Percentiles rank a stretch among this genome's conserved stretches.
These are phyloP conservation scores for Ictalurus furcatus DNA, from an alignment of 2,113 vertebrate species.

Conservation along the genomic window DNA sequence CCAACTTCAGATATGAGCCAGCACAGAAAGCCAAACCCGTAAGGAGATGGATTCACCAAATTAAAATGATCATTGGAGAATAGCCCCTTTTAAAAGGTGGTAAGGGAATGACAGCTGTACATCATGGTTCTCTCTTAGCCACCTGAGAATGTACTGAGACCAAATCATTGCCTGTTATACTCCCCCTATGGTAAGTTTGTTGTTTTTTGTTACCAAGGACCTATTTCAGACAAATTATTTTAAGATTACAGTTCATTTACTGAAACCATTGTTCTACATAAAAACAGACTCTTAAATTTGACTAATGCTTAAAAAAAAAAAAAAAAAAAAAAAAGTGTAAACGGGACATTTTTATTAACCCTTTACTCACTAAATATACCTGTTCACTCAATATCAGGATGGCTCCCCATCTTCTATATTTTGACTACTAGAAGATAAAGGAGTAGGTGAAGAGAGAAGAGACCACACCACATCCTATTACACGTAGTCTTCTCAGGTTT, in stretches of 20 bases:
- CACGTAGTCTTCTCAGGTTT: background rate
- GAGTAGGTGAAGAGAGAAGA: conserved; percentile 17
- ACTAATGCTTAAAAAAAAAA: background rate
- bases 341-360: background rate
- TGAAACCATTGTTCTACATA: conserved; percentile 9
- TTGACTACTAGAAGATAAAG: conserved; percentile 20
- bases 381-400: background rate
- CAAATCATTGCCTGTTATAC: background rate
- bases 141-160: conserved; percentile 10
- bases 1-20: conserved; percentile 13
- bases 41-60: background rate
- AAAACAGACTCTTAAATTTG: background rate
- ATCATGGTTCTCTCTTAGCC: background rate
- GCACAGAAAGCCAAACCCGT: background rate
- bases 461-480: conserved; percentile 16
- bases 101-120: background rate
- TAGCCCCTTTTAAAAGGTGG: background rate
- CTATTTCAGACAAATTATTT: background rate
- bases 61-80: background rate
- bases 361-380: conserved; percentile 11
- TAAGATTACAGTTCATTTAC: background rate
- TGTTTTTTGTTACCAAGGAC: background rate
- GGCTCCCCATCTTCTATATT: background rate
- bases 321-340: background rate
- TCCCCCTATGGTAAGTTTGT: background rate